Percentiles rank a stretch among this genome's conserved stretches.
These are phyloP conservation scores for Rhombomys opimus DNA, from an alignment of 2,113 vertebrate species.

Conservation along the genomic window DNA sequence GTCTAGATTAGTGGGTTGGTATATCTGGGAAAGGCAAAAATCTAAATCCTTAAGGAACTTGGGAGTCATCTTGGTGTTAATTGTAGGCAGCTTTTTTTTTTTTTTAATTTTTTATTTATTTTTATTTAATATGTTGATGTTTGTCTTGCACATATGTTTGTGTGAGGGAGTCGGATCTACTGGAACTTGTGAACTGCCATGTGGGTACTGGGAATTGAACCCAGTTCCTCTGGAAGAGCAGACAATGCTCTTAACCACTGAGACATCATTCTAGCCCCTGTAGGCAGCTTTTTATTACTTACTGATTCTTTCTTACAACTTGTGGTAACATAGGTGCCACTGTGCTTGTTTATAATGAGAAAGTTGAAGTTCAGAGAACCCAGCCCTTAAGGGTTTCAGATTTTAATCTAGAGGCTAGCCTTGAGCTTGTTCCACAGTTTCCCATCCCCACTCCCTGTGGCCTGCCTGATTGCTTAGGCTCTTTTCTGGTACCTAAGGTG, in stretches of 20 bases:
- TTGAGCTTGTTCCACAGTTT: neutral
- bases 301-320: constrained; percentile 10
- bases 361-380: constrained; percentile 45
- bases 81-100: constrained; percentile 3
- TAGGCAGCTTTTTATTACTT: constrained; percentile 14
- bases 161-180: too few relatives aligned
- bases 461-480: neutral
- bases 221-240: too few relatives aligned
- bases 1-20: constrained; percentile 19
- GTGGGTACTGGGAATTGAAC: too few relatives aligned
- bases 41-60: constrained; percentile 1
- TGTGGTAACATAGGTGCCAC: neutral
- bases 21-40: constrained; percentile 15
- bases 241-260: too few relatives aligned
- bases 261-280: neutral
- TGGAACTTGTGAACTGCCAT: too few relatives aligned
- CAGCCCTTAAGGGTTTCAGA: neutral
- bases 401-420: constrained; percentile 22
- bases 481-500: neutral
- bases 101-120: too few relatives aligned
- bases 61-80: neutral
- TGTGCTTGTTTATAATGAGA: constrained; percentile 16
- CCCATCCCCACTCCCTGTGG: too few relatives aligned
- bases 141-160: too few relatives aligned
- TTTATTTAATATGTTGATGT: too few relatives aligned